A percentile compares a stretch with the other conserved stretches of the same genome.
phyloP scores from a whole-genome alignment of 2,797 vertebrate species.

The Varecia variegata region DNA sequence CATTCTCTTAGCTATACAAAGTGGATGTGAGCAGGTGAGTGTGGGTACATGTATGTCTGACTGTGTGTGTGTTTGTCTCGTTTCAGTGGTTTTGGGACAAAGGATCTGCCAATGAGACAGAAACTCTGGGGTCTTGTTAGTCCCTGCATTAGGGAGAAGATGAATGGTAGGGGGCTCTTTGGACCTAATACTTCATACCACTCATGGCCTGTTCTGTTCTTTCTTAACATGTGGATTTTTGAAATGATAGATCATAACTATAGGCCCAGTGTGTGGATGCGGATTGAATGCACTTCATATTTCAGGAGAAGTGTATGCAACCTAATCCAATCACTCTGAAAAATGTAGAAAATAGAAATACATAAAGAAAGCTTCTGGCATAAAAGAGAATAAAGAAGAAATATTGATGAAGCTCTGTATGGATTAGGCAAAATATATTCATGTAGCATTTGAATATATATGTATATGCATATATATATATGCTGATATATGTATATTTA shows the following conservation, averaged over 20 bases:
- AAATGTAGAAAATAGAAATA: slow-evolving; percentile 85
- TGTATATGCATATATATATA: slow-evolving; percentile 64
- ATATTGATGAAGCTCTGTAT: slow-evolving; percentile 82
- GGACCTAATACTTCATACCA: slow-evolving; percentile 80
- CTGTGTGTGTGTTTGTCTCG: neutral
- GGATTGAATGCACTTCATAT: slow-evolving; percentile 85
- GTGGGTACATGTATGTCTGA: neutral
- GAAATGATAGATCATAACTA: slow-evolving; percentile 87
- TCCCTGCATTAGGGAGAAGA: slow-evolving; percentile 81
- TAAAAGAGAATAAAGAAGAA: slow-evolving; percentile 84
- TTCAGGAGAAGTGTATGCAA: slow-evolving; percentile 83
- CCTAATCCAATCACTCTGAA: slow-evolving; percentile 86
- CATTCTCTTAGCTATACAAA: neutral
- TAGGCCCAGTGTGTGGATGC: slow-evolving; percentile 79
- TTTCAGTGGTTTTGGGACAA: slow-evolving; percentile 50
- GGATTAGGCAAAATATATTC: slow-evolving; percentile 84
- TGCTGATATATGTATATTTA: slow-evolving; percentile 76
- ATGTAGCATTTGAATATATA: slow-evolving; percentile 84
- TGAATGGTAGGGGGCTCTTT: slow-evolving; percentile 76
- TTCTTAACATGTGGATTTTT: slow-evolving; percentile 81
- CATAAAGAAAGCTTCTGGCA: slow-evolving; percentile 83
- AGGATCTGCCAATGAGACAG: slow-evolving; percentile 73
- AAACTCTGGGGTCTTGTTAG: slow-evolving; percentile 79
- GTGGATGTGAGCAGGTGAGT: neutral
- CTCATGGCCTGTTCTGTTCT: slow-evolving; percentile 79